Conservation (phyloP, 2,888 invertebrate species). For the Alloscopus bannaensis region DNA sequence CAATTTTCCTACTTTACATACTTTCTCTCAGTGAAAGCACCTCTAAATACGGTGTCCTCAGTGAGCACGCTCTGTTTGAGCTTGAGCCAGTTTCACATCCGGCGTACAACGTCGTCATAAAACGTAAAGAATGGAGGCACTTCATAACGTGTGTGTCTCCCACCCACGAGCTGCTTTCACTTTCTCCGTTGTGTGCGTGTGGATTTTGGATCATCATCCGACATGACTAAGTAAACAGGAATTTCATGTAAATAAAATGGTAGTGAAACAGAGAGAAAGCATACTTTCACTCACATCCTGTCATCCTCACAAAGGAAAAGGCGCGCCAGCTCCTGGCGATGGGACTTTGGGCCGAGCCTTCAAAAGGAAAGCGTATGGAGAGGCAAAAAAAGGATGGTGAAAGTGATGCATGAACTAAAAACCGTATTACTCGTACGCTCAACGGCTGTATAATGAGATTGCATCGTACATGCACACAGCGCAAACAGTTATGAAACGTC, state of each 20-base stretch:
- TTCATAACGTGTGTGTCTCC: background rate
- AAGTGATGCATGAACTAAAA: constrained; percentile 24
- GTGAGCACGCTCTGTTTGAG: too few species aligned
- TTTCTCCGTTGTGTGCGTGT: background rate
- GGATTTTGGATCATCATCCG: constrained; percentile 24
- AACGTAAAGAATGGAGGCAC: too few species aligned
- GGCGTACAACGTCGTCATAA: background rate
- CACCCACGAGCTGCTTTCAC: background rate
- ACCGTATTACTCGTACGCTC: background rate
- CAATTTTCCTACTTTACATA: constrained; percentile 17
- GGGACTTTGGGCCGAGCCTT: constrained; percentile 27
- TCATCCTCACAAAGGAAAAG: constrained; percentile 8
- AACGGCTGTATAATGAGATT: background rate
- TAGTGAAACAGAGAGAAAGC: constrained; percentile 15
- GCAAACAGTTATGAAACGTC: background rate
- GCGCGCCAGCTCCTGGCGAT: background rate
- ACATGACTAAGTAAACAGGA: constrained; percentile 29
- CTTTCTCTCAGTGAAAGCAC: background rate
- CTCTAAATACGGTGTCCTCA: too few species aligned
- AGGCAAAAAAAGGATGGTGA: constrained; percentile 8
- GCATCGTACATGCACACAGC: background rate
- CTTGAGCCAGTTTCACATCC: background rate
- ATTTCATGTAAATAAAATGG: constrained; percentile 36
- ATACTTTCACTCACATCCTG: constrained; percentile 25
- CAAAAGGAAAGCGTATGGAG: constrained; percentile 8